Percentiles rank a stretch among this genome's conserved stretches.
Evolutionary conservation across 1,140 invertebrate genomes (phyloP).

Genomic region (Lordiphosa clarofinis): DNA sequence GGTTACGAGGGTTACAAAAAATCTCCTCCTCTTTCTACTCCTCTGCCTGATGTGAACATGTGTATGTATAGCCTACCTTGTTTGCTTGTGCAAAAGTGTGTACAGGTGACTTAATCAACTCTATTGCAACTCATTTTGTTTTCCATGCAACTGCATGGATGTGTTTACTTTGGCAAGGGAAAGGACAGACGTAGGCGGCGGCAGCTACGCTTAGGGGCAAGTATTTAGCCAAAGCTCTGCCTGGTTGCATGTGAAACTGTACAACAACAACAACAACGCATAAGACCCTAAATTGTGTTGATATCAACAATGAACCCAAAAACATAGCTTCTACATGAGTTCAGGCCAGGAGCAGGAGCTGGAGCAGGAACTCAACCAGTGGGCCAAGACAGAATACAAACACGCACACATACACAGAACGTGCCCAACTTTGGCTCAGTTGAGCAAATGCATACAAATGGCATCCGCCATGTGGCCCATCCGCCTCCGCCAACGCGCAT

Average conservation of each 20-base stretch:
- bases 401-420: constrained; percentile 16
- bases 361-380: constrained; percentile 19
- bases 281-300: constrained; percentile 76
- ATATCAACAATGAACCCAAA: constrained; percentile 74
- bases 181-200: constrained; percentile 17
- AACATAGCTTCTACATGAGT: constrained; percentile 55
- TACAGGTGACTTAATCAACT: constrained; percentile 77
- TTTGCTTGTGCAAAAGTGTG: constrained; percentile 65
- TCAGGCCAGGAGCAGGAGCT: no score
- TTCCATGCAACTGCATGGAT: constrained; percentile 48
- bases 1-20: not conserved
- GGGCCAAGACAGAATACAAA: constrained; percentile 49
- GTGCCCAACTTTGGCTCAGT: constrained; percentile 54
- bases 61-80: constrained; percentile 17
- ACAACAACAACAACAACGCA: constrained; percentile 38
- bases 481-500: constrained; percentile 29
- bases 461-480: constrained; percentile 18
- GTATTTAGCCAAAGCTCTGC: constrained; percentile 68
- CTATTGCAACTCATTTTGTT: constrained; percentile 77
- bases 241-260: constrained; percentile 46
- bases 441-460: constrained; percentile 70
- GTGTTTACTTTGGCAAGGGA: constrained; percentile 45
- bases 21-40: not conserved
- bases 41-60: not conserved
- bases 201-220: constrained; percentile 20